Evolutionary conservation across 2,113 vertebrate species (phyloP), one percentile per base, ranked within the genome.

Genomic region (Toxotes chatareus): DNA sequence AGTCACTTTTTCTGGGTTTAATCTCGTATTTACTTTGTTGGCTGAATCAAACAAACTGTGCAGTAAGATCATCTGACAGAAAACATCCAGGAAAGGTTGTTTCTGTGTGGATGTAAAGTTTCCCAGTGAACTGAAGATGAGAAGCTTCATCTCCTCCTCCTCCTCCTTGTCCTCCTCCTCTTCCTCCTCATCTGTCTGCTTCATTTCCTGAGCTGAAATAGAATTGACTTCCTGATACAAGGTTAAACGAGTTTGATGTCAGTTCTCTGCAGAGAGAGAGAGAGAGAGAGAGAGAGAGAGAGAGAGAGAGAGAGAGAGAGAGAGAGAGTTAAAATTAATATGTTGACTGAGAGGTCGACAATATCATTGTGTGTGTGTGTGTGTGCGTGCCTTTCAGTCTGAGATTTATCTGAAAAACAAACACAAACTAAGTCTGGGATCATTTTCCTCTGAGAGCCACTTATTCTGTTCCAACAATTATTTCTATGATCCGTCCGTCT

Each of bases 171-270:
- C 40, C 40, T 42, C 40, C 7, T 42, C 40, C 4, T 38, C 36
- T 5, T 38, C 36, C 4, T 42, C 40, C 7, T 49, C 44, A 0
- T 76, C 31, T 44, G 16, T 55, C 61, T 68, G 55, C 47, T 53
- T 73, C 49, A 42, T 68, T 63, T 85, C 68, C 73, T 63, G 67
- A 68, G 73, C 46, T 67, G 61, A 81, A 73, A 72, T 60, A 81
- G 46, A 76, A 73, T 81, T 76, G 78, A 76, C 78, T 76, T 76
- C 40, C 78, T 56, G 67, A 62, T 63, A 21, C 38, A 63, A 86
- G 79, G 73, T 86, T 82, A 82, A 86, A 82, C 77, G 73, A 86
- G 73, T 77, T 82, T 82, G 47, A 62, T 81, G 83, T 73, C 31
- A 63, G 1, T 40, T 66, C 31, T 72, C 73, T 53, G 57, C 67